These are phyloP conservation scores for Tonatia bakeri DNA, from an alignment of 2,113 vertebrate species.

Conservation along the genomic window DNA sequence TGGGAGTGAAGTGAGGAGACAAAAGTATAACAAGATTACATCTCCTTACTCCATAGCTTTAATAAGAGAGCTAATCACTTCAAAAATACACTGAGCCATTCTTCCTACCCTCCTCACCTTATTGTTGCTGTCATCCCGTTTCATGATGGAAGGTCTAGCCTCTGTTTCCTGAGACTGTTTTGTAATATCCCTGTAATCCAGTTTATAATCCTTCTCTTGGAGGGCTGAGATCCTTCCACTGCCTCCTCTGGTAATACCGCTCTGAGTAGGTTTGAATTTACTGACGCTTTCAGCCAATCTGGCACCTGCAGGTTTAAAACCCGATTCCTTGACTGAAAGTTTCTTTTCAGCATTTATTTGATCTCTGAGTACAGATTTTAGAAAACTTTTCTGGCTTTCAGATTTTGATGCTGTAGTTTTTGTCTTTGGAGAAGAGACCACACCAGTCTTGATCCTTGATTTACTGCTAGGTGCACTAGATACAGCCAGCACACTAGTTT, in stretches of 20 bases:
- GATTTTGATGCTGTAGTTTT: constrained; percentile 42
- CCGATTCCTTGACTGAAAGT: not conserved
- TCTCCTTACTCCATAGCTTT: constrained; percentile 39
- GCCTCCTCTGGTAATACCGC: constrained; percentile 59
- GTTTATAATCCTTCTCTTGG: constrained; percentile 75
- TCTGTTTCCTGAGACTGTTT: constrained; percentile 79
- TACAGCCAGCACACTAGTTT: not conserved
- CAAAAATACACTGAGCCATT: constrained; percentile 35
- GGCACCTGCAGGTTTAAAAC: constrained; percentile 34
- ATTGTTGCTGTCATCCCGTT: constrained; percentile 68
- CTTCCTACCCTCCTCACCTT: constrained; percentile 81
- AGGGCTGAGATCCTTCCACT: constrained; percentile 69
- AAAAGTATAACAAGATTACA: not conserved
- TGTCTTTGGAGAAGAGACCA: constrained; percentile 61
- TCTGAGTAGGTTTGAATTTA: constrained; percentile 57
- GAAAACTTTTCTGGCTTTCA: constrained; percentile 69
- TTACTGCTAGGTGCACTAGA: constrained; percentile 14
- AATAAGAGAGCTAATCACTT: constrained; percentile 59
- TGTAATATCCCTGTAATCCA: constrained; percentile 70
- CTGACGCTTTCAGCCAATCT: constrained; percentile 55
- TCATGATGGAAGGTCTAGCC: constrained; percentile 59
- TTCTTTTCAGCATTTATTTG: constrained; percentile 67
- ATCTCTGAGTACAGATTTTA: constrained; percentile 47
- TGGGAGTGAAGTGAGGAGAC: constrained; percentile 37
- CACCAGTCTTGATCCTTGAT: constrained; percentile 36